Evolutionary conservation across 2,888 invertebrate genomes (phyloP).

Genomic region (Mesorhabditis spiculigera): DNA sequence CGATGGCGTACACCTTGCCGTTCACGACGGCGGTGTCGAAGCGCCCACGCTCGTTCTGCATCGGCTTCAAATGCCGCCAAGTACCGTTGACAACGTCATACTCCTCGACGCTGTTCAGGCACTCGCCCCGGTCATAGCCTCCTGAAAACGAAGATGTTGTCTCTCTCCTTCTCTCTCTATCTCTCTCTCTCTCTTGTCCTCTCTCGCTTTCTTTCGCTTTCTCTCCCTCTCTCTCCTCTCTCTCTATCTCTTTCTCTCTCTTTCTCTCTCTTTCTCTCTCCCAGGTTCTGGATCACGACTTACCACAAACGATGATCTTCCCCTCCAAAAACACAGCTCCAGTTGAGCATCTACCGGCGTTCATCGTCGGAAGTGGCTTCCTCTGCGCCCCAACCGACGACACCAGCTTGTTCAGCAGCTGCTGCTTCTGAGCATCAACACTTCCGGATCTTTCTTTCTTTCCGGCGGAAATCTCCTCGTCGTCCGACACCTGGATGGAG

Average conservation of each 20-base stretch:
- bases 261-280: too few relatives aligned
- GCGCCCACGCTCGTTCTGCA: constrained; percentile 75
- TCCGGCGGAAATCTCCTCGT: constrained; percentile 40
- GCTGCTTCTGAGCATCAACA: constrained; percentile 22
- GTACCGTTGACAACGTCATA: constrained; percentile 72
- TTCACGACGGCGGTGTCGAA: constrained; percentile 74
- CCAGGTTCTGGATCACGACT: not conserved
- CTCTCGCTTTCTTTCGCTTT: too few relatives aligned
- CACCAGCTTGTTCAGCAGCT: constrained; percentile 37
- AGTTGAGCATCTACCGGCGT: constrained; percentile 72
- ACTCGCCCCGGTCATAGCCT: constrained; percentile 80
- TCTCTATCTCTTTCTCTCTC: too few relatives aligned
- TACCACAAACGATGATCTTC: constrained; percentile 75
- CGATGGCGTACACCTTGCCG: constrained; percentile 67
- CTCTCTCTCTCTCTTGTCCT: too few relatives aligned
- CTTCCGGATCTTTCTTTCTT: constrained; percentile 17
- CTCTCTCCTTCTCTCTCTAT: too few relatives aligned
- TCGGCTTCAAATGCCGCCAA: constrained; percentile 72
- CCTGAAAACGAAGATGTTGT: constrained; percentile 60
- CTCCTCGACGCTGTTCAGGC: constrained; percentile 69
- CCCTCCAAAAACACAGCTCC: constrained; percentile 73
- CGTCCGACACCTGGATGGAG: constrained; percentile 52
- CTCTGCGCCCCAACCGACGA: constrained; percentile 33
- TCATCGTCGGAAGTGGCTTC: constrained; percentile 67
- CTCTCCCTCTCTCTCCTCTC: too few relatives aligned